Conservation (phyloP, 2,113 vertebrate genomes). For the Cryptotis parvus region DNA sequence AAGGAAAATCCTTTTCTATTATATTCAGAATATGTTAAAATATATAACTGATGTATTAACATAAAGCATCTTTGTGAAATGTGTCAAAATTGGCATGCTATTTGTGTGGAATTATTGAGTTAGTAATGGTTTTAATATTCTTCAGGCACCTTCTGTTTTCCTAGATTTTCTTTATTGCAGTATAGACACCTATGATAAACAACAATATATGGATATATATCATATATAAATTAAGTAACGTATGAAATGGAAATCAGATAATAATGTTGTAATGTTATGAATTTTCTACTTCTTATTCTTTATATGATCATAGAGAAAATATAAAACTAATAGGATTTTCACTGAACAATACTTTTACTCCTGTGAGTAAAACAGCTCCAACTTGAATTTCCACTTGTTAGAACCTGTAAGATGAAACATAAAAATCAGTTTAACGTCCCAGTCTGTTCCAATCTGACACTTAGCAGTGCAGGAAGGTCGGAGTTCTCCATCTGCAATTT, state of each 20-base stretch:
- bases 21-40: not conserved
- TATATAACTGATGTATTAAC: not conserved
- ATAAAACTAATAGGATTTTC: not conserved
- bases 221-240: not conserved
- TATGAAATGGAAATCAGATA: too few relatives aligned
- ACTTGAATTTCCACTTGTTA: not conserved
- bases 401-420: not conserved
- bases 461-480: not conserved
- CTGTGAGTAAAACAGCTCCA: not conserved
- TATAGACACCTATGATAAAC: not conserved
- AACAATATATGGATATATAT: not conserved
- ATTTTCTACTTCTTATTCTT: not conserved
- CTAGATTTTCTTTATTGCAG: not conserved
- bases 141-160: not conserved
- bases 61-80: not conserved
- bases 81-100: not conserved
- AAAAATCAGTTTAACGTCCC: not conserved
- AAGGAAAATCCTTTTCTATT: not conserved
- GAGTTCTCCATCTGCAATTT: not conserved
- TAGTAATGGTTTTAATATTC: not conserved
- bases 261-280: not conserved
- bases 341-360: not conserved
- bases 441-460: rapidly evolving
- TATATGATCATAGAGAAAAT: not conserved
- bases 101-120: not conserved